These are phyloP conservation scores for Graptemys geographica DNA, from an alignment of 2,797 vertebrate species.

Conservation along the genomic window DNA sequence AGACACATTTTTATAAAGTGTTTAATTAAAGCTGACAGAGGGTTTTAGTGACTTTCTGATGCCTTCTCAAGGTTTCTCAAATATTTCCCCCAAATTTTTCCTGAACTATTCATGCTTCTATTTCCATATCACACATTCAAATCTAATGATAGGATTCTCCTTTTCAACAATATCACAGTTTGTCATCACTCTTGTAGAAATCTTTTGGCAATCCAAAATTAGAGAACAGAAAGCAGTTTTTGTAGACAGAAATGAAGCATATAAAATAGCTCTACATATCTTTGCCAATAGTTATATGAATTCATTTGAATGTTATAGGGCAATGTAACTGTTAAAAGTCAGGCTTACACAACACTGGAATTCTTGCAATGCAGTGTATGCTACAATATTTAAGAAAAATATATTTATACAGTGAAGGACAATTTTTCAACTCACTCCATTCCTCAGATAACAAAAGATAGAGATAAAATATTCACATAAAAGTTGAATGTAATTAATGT, in stretches of 20 bases:
- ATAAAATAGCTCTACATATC: background rate
- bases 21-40: conserved; percentile 11
- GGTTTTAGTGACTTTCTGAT: conserved; percentile 22
- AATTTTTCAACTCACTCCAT: background rate
- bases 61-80: background rate
- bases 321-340: background rate
- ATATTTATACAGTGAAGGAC: background rate
- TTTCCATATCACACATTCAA: background rate
- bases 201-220: conserved; percentile 9
- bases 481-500: background rate
- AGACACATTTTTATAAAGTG: background rate
- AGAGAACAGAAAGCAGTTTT: background rate
- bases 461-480: background rate
- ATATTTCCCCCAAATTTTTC: background rate
- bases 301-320: background rate
- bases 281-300: background rate
- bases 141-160: background rate
- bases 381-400: conserved; percentile 31
- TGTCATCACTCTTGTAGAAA: background rate
- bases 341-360: conserved; percentile 31
- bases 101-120: background rate
- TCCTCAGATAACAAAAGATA: background rate
- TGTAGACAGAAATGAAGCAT: background rate
- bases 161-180: background rate
- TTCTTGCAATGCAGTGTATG: background rate